These are phyloP conservation scores for Urechis unicinctus DNA, from an alignment of 2,888 invertebrate genomes.

Conservation along the genomic window DNA sequence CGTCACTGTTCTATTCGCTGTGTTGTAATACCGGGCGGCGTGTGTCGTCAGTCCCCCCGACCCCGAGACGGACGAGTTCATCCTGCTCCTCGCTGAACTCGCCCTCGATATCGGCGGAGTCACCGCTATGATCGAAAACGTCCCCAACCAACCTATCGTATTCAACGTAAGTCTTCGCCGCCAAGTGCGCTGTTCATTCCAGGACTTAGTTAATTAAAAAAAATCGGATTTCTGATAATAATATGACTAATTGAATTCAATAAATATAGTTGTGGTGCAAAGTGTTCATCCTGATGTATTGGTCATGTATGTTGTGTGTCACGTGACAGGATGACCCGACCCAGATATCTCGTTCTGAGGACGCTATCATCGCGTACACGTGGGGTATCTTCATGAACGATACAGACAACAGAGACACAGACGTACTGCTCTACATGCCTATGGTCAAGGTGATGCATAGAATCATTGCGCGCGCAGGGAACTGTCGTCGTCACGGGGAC, in stretches of 20 bases:
- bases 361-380: slow-evolving; percentile 3
- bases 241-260: no score
- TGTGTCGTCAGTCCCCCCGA: background rate
- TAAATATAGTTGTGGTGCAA: no score
- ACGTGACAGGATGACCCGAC: background rate
- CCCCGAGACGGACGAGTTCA: background rate
- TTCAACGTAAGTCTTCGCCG: background rate
- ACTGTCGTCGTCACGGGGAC: no score
- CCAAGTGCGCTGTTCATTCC: no score
- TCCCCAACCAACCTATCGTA: background rate
- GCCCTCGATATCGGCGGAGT: background rate
- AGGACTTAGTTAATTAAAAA: no score
- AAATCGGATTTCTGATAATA: no score
- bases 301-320: background rate
- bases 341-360: background rate
- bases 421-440: slow-evolving; percentile 5
- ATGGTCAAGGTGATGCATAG: slow-evolving; percentile 7
- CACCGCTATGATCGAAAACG: background rate
- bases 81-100: background rate
- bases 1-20: no score
- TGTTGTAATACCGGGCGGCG: no score
- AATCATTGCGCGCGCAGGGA: no score
- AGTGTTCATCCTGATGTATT: background rate
- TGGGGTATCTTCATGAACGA: slow-evolving; percentile 5
- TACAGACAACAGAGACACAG: background rate